Base-by-base conservation (phyloP, 2,797 vertebrate species). In the Phoxinus dragarum region DNA sequence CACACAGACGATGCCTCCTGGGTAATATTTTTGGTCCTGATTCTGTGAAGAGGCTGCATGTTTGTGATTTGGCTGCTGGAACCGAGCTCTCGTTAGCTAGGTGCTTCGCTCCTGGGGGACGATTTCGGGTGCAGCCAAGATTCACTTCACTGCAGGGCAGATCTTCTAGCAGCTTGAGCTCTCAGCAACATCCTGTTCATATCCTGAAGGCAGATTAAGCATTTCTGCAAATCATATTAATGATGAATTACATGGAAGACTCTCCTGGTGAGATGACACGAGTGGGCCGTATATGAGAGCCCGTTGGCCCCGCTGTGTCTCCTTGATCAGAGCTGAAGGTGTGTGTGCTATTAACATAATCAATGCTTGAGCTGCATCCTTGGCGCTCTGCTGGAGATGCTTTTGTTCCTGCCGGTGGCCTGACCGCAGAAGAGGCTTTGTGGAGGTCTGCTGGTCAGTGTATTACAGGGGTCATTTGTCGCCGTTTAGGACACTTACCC, bases 141-240 rank as follows among this genome's bases (percentile, higher is more conserved):
- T 87, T 80, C 82, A 56, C 49, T 34, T 68, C 69, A 64, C 85
- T 84, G 75, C 85, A 76, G 74, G 44, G 74, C 81, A 88, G 88
- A 90, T 85, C 84, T 84, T 88, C 75, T 38, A 42, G 78, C 82
- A 44, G n/a, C 74, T 40, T 34, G 66, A 52, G 38, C 81, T 52
- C 85, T 81, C 81, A 84, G 74, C 59, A 73, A 59, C 69, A 40
- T 78, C 82, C 66, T 77, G 77, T 75, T 89, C 82, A 89, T 89
- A n/a, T 89, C 86, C 85, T 89, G 82, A 82, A 82, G 77, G 88
- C 88, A 88, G 89, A 91, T 92, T 88, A 91, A 86, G 82, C 79
- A 40, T 89, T 79, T 88, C 90, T 79, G 82, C 84, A 90, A 88
- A 89, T 86, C 71, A 87, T 89, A 87, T 89, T 89, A 89, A 89